Evolutionary conservation across 2,888 invertebrate species (phyloP).

Genomic region (Carabus problematicus): DNA sequence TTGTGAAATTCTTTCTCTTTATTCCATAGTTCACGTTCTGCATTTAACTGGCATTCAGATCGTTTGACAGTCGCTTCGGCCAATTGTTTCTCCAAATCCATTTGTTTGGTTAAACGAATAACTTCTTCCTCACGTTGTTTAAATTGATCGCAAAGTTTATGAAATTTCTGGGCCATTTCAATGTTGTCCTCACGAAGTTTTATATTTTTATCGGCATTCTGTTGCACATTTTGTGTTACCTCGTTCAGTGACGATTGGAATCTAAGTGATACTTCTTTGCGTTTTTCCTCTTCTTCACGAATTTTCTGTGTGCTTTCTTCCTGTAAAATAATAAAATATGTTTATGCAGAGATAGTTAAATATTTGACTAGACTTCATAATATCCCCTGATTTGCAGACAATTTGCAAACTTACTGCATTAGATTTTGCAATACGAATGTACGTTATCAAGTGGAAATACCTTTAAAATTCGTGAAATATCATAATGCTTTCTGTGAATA

Average conservation of each 20-base stretch:
- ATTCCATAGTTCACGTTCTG: conserved; percentile 66
- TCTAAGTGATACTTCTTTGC: conserved; percentile 85
- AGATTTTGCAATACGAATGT: too few relatives aligned
- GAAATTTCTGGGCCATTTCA: conserved; percentile 78
- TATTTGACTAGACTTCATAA: too few relatives aligned
- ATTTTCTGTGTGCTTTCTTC: conserved; percentile 84
- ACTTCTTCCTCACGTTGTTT: conserved; percentile 82
- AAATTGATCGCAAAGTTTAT: conserved; percentile 81
- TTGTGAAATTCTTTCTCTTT: conserved; percentile 62
- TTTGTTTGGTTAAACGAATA: conserved; percentile 73
- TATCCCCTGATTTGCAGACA: too few relatives aligned
- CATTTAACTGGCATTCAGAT: conserved; percentile 55
- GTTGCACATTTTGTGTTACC: conserved; percentile 82
- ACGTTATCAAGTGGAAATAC: too few relatives aligned
- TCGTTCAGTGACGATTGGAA: conserved; percentile 88
- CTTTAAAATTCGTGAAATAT: too few relatives aligned
- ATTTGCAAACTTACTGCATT: too few relatives aligned
- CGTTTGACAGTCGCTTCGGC: conserved; percentile 75
- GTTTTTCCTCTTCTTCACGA: conserved; percentile 86
- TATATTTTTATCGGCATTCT: conserved; percentile 87
- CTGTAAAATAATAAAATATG: conserved; percentile 54
- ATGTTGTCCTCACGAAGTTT: conserved; percentile 87
- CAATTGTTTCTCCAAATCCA: conserved; percentile 78
- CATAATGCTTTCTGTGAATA: too few relatives aligned
- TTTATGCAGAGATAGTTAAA: too few relatives aligned